Conservation (phyloP, 2,113 vertebrate species). For the Connochaetes taurinus region DNA sequence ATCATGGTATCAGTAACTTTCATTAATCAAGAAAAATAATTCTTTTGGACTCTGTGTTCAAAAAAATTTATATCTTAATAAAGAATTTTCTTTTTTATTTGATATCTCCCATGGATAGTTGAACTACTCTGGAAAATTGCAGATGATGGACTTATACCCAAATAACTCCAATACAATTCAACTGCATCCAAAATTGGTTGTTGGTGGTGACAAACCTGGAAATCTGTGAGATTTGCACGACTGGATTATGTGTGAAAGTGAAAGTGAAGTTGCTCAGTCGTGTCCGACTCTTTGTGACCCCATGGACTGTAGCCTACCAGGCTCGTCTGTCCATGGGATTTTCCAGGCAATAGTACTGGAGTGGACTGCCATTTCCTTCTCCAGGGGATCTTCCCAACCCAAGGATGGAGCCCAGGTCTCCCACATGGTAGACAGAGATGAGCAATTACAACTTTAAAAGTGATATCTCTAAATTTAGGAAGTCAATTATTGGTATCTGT, state of each 20-base stretch:
- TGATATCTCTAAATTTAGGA: background rate
- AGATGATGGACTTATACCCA: background rate
- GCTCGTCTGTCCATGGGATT: no score
- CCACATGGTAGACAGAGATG: background rate
- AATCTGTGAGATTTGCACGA: background rate
- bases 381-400: no score
- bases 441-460: background rate
- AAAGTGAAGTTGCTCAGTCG: no score
- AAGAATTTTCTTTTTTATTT: conserved; percentile 11
- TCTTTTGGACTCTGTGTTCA: background rate
- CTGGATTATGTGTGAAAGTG: background rate
- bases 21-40: background rate
- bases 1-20: background rate
- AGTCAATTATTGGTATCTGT: conserved; percentile 8
- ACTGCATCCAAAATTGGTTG: background rate
- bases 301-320: no score
- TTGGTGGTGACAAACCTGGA: background rate
- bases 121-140: background rate
- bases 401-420: no score
- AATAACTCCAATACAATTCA: background rate
- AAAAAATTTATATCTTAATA: background rate
- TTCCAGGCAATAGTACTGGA: no score
- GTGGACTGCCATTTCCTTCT: no score
- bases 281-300: no score
- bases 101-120: conserved; percentile 14